phyloP scores from a whole-genome alignment of 2,113 vertebrate genomes.

The Morphnarchus princeps region DNA sequence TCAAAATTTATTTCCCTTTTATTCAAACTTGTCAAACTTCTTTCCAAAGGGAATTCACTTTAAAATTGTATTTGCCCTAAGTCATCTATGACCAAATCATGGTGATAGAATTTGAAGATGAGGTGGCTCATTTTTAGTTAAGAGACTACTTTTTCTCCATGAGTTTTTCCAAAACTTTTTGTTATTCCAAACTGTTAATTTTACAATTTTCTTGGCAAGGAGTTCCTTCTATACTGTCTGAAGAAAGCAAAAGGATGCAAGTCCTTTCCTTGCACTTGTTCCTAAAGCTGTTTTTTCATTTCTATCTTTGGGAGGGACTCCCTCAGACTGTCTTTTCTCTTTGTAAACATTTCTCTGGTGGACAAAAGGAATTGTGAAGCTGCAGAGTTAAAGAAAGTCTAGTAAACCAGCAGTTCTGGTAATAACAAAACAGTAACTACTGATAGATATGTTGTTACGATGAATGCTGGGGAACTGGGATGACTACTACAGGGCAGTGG shows the following conservation, averaged over 20 bases:
- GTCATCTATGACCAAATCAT: neutral
- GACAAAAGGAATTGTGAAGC: neutral
- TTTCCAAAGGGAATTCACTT: neutral
- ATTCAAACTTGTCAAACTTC: neutral
- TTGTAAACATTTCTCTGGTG: neutral
- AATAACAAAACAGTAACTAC: neutral
- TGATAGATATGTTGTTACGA: neutral
- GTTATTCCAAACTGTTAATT: neutral
- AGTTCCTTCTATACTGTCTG: neutral
- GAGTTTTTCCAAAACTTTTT: neutral
- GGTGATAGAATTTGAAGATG: neutral
- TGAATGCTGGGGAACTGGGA: neutral
- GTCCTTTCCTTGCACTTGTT: neutral
- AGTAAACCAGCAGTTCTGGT: neutral
- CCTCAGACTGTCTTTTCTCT: neutral
- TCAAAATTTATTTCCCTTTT: neutral
- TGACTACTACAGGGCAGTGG: neutral
- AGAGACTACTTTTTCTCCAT: neutral
- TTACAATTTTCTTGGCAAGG: neutral
- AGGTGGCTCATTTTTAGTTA: neutral
- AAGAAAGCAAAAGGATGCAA: neutral
- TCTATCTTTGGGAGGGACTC: neutral
- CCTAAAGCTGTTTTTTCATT: neutral
- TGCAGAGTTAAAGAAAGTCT: neutral
- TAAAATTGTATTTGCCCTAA: neutral